Conservation (phyloP, 1,140 invertebrate genomes). For the Anagrus nilaparvatae region DNA sequence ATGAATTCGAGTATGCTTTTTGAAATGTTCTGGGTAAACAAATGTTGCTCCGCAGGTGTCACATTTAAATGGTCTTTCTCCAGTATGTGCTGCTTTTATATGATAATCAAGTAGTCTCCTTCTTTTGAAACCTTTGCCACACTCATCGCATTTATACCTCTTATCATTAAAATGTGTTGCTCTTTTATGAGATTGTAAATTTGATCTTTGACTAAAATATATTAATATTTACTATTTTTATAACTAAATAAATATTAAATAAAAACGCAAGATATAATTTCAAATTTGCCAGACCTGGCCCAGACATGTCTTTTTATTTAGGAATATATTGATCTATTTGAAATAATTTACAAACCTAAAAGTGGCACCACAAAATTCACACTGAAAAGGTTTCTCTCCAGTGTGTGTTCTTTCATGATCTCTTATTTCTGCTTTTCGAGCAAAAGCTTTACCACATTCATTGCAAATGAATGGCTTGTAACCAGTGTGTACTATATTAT, state of each 20-base stretch:
- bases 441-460: conserved; percentile 64
- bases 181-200: conserved; percentile 68
- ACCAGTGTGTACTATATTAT: conserved; percentile 61
- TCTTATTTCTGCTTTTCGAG: conserved; percentile 60
- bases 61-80: conserved; percentile 67
- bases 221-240: background rate
- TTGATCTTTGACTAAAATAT: conserved; percentile 58
- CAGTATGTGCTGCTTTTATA: conserved; percentile 68
- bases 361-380: conserved; percentile 66
- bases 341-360: conserved; percentile 38
- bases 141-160: conserved; percentile 56
- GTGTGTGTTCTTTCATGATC: conserved; percentile 76
- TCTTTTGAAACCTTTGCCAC: conserved; percentile 65
- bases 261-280: background rate
- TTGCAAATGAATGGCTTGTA: conserved; percentile 60
- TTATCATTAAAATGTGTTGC: conserved; percentile 72
- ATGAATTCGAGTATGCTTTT: conserved; percentile 71
- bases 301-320: too few species aligned
- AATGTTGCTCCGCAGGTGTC: conserved; percentile 63
- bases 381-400: conserved; percentile 76
- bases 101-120: conserved; percentile 68
- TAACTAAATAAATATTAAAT: background rate
- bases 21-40: conserved; percentile 74
- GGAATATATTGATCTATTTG: conserved; percentile 4
- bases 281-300: too few species aligned